These are phyloP conservation scores for Cyphomyrus discorhynchus DNA, from an alignment of 2,113 vertebrate species.

Conservation along the genomic window DNA sequence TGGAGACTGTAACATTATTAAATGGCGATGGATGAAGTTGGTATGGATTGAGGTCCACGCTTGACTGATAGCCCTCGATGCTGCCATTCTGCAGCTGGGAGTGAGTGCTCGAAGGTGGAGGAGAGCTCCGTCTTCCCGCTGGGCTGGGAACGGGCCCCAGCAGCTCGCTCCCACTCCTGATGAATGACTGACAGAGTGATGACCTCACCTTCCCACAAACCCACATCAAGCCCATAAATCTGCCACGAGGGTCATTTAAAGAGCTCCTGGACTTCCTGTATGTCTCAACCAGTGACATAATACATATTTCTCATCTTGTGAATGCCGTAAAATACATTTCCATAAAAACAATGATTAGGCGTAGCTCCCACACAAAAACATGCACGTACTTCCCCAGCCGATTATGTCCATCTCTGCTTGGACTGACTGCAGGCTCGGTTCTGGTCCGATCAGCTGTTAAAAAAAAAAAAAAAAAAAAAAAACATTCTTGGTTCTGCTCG, in stretches of 20 bases:
- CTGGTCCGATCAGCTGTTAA: background rate
- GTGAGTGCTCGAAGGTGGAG: background rate
- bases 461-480: background rate
- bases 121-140: background rate
- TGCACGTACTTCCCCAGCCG: background rate
- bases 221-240: background rate
- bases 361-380: background rate
- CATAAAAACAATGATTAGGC: background rate
- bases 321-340: background rate
- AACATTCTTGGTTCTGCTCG: background rate
- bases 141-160: background rate
- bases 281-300: background rate
- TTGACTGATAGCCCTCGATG: conserved; percentile 32
- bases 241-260: background rate
- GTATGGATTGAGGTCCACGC: conserved; percentile 37
- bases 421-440: background rate
- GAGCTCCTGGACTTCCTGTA: background rate
- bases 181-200: background rate
- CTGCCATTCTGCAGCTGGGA: conserved; percentile 26
- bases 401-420: background rate
- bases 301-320: background rate
- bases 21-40: conserved; percentile 33
- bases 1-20: conserved; percentile 40
- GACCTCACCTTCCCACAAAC: background rate
- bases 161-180: background rate